phyloP scores from a whole-genome alignment of 2,888 invertebrate species.

The Trissonchulus sp. region DNA sequence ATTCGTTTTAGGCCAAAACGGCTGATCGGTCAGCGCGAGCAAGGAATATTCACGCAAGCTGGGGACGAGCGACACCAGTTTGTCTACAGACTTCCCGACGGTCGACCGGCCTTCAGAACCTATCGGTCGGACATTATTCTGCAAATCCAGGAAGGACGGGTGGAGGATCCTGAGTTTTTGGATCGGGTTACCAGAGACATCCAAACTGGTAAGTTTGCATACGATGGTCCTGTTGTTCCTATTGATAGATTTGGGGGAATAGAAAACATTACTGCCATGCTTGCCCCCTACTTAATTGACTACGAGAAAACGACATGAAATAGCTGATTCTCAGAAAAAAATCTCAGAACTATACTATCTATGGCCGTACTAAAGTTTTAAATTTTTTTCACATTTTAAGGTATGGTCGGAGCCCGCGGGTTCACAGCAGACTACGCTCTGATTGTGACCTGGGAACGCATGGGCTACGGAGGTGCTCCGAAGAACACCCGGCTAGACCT shows the following conservation, averaged over 20 bases:
- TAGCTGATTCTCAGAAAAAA: too few relatives aligned
- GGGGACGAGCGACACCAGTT: conserved; percentile 2
- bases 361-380: too few relatives aligned
- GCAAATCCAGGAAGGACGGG: conserved; percentile 35
- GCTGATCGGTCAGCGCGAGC: conserved; percentile 22
- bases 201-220: conserved; percentile 2
- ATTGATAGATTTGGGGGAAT: too few relatives aligned
- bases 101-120: conserved; percentile 23
- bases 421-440: conserved; percentile 81
- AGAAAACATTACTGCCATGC: too few relatives aligned
- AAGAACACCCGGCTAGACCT: conserved; percentile 36
- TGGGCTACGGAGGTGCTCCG: conserved; percentile 55
- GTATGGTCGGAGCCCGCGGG: conserved; percentile 75
- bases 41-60: conserved; percentile 15
- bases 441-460: conserved; percentile 87
- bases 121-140: conserved; percentile 25
- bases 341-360: too few relatives aligned
- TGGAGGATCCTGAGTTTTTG: conserved; percentile 41
- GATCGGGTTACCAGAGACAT: conserved; percentile 40
- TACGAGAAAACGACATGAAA: too few relatives aligned
- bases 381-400: too few relatives aligned
- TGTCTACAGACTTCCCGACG: conserved; percentile 13
- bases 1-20: conserved; percentile 23
- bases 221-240: too few relatives aligned
- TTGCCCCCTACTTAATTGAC: too few relatives aligned